phyloP scores from a whole-genome alignment of 1,140 invertebrate species.

The Dinoponera quadriceps region DNA sequence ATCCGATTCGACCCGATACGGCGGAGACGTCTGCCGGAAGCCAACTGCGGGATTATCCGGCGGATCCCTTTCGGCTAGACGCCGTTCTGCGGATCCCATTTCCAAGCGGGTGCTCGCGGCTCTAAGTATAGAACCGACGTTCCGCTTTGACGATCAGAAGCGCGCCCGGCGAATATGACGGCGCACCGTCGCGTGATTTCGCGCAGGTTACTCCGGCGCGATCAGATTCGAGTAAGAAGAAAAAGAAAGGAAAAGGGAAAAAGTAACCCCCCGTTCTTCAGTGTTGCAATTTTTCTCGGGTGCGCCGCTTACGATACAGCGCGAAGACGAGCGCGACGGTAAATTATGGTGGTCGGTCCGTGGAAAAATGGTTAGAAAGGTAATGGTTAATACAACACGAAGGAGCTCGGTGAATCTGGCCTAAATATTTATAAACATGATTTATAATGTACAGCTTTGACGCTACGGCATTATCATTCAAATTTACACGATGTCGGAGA shows the following conservation, averaged over 20 bases:
- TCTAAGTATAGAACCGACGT: constrained; percentile 67
- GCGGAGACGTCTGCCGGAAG: constrained; percentile 54
- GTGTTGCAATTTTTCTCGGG: neutral
- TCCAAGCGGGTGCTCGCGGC: constrained; percentile 65
- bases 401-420: too few relatives aligned
- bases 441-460: too few relatives aligned
- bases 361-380: too few relatives aligned
- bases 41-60: constrained; percentile 71
- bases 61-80: constrained; percentile 68
- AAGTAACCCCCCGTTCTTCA: neutral
- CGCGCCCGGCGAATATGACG: constrained; percentile 37
- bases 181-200: constrained; percentile 3
- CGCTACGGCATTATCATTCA: too few relatives aligned
- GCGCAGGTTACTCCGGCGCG: neutral
- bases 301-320: neutral
- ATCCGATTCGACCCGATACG: constrained; percentile 63
- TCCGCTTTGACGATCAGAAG: constrained; percentile 70
- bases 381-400: too few relatives aligned
- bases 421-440: too few relatives aligned
- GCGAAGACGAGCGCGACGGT: too few relatives aligned
- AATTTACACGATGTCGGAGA: too few relatives aligned
- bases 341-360: too few relatives aligned
- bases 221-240: neutral
- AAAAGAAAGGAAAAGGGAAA: too few relatives aligned
- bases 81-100: constrained; percentile 69